Conservation (phyloP, 2,888 invertebrate genomes). For the Orchesellides sinensis region DNA sequence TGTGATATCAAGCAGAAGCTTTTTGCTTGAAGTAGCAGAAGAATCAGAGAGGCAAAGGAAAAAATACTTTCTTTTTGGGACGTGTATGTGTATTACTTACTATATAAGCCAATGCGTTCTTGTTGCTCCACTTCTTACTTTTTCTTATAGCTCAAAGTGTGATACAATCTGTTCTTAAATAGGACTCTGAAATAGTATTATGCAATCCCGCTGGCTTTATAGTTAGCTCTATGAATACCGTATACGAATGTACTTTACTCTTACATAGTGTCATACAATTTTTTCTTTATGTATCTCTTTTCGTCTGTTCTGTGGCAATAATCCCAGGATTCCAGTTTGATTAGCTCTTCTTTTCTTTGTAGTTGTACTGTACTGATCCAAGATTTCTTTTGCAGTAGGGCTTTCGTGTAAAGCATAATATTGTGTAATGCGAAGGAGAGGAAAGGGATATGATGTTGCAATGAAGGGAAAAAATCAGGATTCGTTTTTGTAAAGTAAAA, state of each 20-base stretch:
- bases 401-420: background rate
- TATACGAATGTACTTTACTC: background rate
- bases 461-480: constrained; percentile 6
- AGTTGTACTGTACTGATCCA: constrained; percentile 22
- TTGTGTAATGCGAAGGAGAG: background rate
- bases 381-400: constrained; percentile 24
- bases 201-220: background rate
- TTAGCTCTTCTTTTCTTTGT: constrained; percentile 37
- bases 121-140: background rate
- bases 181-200: background rate
- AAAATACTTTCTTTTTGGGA: background rate
- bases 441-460: background rate
- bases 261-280: background rate
- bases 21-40: background rate
- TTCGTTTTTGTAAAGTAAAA: background rate
- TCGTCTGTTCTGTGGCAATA: constrained; percentile 37
- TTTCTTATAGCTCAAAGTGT: background rate
- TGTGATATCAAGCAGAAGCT: constrained; percentile 25
- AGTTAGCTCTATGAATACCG: background rate
- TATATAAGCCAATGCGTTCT: background rate
- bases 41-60: constrained; percentile 4
- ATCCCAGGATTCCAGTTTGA: constrained; percentile 49
- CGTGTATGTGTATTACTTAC: background rate
- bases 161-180: background rate
- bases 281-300: constrained; percentile 10